Conservation (phyloP, 1,140 invertebrate genomes). For the Apis mellifera region Amel_HAv3.1 CM009940.2:1106501-1107000, state of each 20-base stretch:
- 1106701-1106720: slow-evolving; percentile 52
- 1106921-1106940: too few species aligned
- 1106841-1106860: neutral
- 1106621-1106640: slow-evolving; percentile 36
- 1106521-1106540: slow-evolving; percentile 55
- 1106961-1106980: too few species aligned
- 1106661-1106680: slow-evolving; percentile 48
- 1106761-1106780: slow-evolving; percentile 35
- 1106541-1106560: slow-evolving; percentile 39
- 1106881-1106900: neutral
- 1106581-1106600: slow-evolving; percentile 37
- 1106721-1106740: slow-evolving; percentile 55
- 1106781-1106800: neutral
- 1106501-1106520: slow-evolving; percentile 48
- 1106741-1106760: slow-evolving; percentile 46
- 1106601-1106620: slow-evolving; percentile 36
- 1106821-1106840: slow-evolving; percentile 38
- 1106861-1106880: neutral
- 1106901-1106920: too few species aligned
- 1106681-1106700: slow-evolving; percentile 45
- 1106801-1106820: slow-evolving; percentile 15
- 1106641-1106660: neutral
- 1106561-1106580: slow-evolving; percentile 15
- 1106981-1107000: too few species aligned
- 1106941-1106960: too few species aligned